Percentiles rank a stretch among this genome's conserved stretches.
Evolutionary conservation across 2,888 invertebrate species (phyloP).

Genomic region (Trisateles emortualis): DNA sequence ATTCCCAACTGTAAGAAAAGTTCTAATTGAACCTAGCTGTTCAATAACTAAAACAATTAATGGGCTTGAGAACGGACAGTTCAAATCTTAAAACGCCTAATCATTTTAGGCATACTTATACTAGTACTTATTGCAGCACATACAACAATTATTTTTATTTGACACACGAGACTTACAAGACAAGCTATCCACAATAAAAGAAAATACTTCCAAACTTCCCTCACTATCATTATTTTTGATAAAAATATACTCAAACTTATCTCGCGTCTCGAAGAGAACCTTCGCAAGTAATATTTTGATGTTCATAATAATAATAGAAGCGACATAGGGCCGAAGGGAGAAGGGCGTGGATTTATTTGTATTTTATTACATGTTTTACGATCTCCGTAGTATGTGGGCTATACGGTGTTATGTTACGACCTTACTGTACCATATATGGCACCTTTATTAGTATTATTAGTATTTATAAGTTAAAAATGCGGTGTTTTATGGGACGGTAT

Average conservation of each 20-base stretch:
- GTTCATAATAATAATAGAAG: constrained; percentile 80
- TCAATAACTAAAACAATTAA: neutral
- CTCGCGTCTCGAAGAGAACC: constrained; percentile 47
- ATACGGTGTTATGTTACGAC: constrained; percentile 69
- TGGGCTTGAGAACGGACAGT: neutral
- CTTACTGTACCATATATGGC: constrained; percentile 55
- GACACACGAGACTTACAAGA: neutral
- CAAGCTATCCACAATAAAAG: constrained; percentile 11
- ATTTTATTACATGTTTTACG: constrained; percentile 86
- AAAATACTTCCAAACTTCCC: constrained; percentile 10
- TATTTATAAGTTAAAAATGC: constrained; percentile 49
- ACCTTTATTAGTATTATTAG: constrained; percentile 58
- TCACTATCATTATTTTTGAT: constrained; percentile 53
- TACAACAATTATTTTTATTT: neutral
- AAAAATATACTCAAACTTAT: constrained; percentile 48
- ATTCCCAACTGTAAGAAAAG: neutral
- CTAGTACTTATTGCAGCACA: neutral
- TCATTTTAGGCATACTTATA: neutral
- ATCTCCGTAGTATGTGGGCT: constrained; percentile 65
- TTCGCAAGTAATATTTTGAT: constrained; percentile 77
- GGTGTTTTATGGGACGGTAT: constrained; percentile 10
- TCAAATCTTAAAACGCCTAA: neutral
- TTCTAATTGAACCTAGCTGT: too few relatives aligned
- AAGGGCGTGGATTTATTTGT: constrained; percentile 78
- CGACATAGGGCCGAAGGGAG: constrained; percentile 61